Conservation (phyloP, 2,888 invertebrate genomes). For the Panopea generosa region DNA sequence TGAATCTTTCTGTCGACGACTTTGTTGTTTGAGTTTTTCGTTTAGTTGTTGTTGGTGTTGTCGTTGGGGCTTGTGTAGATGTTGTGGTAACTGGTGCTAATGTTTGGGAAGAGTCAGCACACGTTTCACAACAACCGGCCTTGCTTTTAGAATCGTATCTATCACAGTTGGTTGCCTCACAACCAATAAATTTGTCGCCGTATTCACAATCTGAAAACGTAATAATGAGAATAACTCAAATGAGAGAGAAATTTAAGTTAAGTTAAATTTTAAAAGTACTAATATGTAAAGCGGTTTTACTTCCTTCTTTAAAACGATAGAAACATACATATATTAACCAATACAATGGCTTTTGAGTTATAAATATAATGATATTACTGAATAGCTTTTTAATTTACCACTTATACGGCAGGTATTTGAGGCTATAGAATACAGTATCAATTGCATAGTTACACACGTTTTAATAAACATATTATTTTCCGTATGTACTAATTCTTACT, state of each 20-base stretch:
- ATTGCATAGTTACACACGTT: too few species aligned
- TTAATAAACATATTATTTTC: too few species aligned
- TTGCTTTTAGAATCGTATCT: constrained; percentile 13
- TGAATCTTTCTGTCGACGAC: not conserved
- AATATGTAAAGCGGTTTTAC: too few species aligned
- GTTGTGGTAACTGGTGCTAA: constrained; percentile 14
- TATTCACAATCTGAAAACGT: constrained; percentile 49
- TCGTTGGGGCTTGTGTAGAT: constrained; percentile 16
- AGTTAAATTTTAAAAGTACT: too few species aligned
- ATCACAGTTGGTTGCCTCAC: constrained; percentile 40
- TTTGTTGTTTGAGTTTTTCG: not conserved
- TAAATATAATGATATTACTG: too few species aligned
- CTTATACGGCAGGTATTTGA: too few species aligned
- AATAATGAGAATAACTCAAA: not conserved
- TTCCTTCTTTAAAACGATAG: too few species aligned
- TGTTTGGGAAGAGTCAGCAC: constrained; percentile 32
- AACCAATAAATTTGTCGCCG: constrained; percentile 67
- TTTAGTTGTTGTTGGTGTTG: constrained; percentile 9
- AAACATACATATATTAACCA: too few species aligned
- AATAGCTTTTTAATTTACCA: too few species aligned
- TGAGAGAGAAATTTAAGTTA: not conserved
- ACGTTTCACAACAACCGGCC: constrained; percentile 55
- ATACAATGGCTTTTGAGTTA: too few species aligned
- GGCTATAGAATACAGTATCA: too few species aligned
- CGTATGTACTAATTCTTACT: too few species aligned